These are phyloP conservation scores for Thalpophila matura DNA, from an alignment of 2,888 invertebrate genomes.

Conservation along the genomic window DNA sequence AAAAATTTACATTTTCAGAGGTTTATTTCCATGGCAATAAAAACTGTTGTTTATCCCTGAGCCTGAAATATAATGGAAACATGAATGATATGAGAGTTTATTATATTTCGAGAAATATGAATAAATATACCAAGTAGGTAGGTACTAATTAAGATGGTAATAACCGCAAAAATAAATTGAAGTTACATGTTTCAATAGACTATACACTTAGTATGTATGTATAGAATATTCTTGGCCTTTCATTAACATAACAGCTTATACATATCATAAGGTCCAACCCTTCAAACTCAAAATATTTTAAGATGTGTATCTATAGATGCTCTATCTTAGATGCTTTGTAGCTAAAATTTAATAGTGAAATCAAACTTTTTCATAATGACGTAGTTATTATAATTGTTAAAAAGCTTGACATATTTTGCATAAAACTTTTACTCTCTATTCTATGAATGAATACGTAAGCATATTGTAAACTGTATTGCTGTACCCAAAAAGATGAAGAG, in stretches of 20 bases:
- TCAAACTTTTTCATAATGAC: no score
- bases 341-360: no score
- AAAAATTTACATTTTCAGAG: conserved; percentile 58
- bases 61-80: conserved; percentile 1
- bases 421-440: not conserved
- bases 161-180: no score
- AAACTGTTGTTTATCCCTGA: conserved; percentile 7
- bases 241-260: no score
- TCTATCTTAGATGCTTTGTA: no score
- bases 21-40: conserved; percentile 44
- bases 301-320: no score
- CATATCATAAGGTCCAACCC: no score
- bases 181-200: no score
- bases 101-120: not conserved
- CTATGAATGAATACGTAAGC: not conserved
- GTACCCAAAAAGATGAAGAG: not conserved
- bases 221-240: not conserved
- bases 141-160: no score
- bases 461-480: not conserved
- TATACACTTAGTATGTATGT: not conserved
- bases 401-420: no score
- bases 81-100: conserved; percentile 3
- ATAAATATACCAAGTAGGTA: not conserved
- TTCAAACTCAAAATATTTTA: no score
- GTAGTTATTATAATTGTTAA: no score